Evolutionary conservation across 2,797 vertebrate species (phyloP).

Genomic region (Tadarida brasiliensis): DNA sequence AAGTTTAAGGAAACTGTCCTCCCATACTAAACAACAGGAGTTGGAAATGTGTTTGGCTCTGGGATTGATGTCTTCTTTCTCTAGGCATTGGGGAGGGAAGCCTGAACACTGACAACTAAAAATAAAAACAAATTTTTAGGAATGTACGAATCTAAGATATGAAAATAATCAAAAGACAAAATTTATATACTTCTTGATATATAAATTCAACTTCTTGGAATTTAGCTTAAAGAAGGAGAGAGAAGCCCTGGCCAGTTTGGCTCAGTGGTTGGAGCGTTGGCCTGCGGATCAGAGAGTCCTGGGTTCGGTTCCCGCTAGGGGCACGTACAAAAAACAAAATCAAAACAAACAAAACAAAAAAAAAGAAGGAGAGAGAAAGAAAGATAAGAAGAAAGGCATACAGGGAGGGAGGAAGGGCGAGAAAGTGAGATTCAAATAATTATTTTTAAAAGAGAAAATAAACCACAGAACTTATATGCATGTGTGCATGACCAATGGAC

Average conservation of each 20-base stretch:
- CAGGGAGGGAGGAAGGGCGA: neutral
- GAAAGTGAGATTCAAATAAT: neutral
- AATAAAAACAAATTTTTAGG: neutral
- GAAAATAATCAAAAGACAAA: neutral
- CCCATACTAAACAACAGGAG: neutral
- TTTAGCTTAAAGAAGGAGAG: slow-evolving; percentile 29
- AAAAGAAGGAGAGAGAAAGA: slow-evolving; percentile 36
- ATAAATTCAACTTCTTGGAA: slow-evolving; percentile 41
- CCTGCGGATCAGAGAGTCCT: no score
- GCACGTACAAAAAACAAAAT: no score
- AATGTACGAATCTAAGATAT: neutral
- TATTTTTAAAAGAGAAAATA: slow-evolving; percentile 53
- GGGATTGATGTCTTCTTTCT: neutral
- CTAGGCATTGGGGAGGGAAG: neutral
- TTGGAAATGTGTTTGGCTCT: neutral
- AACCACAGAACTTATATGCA: no score
- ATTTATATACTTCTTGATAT: neutral
- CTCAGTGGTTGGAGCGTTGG: no score
- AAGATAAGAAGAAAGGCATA: neutral
- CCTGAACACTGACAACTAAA: neutral
- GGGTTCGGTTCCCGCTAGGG: no score
- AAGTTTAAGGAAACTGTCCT: neutral
- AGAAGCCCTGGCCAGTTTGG: no score
- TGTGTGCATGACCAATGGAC: no score
- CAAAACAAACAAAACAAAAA: no score